Evolutionary conservation across 2,888 invertebrate genomes (phyloP).

Genomic region (Opisthograptis luteolata): DNA sequence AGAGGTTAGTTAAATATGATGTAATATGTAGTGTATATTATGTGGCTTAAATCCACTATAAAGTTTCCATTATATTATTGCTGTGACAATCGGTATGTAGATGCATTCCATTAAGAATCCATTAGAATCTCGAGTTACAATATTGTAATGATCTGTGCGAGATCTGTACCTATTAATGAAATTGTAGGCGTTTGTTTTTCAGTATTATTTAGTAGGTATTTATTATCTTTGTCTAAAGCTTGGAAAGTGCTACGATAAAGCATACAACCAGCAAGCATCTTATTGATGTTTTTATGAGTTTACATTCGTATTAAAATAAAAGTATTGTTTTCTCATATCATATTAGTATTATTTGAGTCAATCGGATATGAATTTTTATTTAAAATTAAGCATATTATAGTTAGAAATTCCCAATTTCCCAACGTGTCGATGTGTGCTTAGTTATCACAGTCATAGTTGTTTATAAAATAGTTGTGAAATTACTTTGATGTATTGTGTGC

Average conservation of each 20-base stretch:
- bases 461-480: constrained; percentile 1
- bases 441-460: constrained; percentile 2
- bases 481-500: constrained; percentile 41
- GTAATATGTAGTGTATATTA: too few relatives aligned
- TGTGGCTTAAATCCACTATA: too few relatives aligned
- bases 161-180: constrained; percentile 7
- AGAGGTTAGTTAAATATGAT: too few relatives aligned
- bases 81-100: background rate
- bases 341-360: too few relatives aligned
- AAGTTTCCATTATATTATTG: too few relatives aligned
- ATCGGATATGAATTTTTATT: background rate
- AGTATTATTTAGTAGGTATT: constrained; percentile 7
- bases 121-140: constrained; percentile 1
- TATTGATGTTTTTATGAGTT: constrained; percentile 20
- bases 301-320: background rate
- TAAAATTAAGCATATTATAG: too few relatives aligned
- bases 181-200: background rate
- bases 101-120: background rate
- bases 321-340: too few relatives aligned
- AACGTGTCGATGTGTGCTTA: constrained; percentile 1
- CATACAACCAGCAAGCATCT: too few relatives aligned
- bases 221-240: background rate
- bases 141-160: background rate
- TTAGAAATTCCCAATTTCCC: constrained; percentile 1
- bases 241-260: background rate